Percentiles rank a stretch among this genome's conserved stretches.
These are phyloP conservation scores for Carcinoscorpius rotundicauda DNA, from an alignment of 1,140 invertebrate species.

Conservation along the genomic window DNA sequence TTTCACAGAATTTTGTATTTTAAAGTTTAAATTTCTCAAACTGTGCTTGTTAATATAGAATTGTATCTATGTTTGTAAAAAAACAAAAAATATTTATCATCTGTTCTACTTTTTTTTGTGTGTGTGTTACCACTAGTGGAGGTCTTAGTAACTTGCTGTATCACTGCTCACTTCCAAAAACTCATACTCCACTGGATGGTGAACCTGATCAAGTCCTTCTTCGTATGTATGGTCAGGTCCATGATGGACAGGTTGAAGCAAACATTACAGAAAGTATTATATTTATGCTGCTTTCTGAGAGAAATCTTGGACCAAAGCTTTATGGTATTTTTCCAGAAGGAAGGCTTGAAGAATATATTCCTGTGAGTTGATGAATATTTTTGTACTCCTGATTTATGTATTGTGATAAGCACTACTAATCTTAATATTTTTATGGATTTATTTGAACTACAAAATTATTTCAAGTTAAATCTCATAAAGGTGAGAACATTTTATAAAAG, in stretches of 20 bases:
- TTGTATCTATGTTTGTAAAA: too few species aligned
- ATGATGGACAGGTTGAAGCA: slow-evolving; percentile 61
- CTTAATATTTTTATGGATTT: too few species aligned
- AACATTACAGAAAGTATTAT: slow-evolving; percentile 91
- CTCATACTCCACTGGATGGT: slow-evolving; percentile 31
- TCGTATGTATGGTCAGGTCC: slow-evolving; percentile 71
- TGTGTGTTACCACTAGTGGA: slow-evolving; percentile 31
- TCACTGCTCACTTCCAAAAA: slow-evolving; percentile 39
- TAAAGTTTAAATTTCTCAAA: too few species aligned
- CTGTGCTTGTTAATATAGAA: too few species aligned
- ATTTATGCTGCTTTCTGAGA: slow-evolving; percentile 83
- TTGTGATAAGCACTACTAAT: too few species aligned
- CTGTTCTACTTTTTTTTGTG: too few species aligned
- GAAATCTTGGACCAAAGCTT: slow-evolving; percentile 81
- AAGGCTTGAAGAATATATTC: slow-evolving; percentile 91
- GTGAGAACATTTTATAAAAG: not conserved
- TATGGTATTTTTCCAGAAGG: slow-evolving; percentile 93
- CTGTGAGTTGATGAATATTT: slow-evolving; percentile 41
- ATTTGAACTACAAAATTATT: not conserved
- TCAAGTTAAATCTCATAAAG: not conserved
- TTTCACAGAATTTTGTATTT: too few species aligned
- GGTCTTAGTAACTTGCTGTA: slow-evolving; percentile 46
- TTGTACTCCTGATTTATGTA: too few species aligned
- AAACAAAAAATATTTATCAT: too few species aligned
- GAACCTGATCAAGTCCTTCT: slow-evolving; percentile 61